Evolutionary conservation across 2,888 invertebrate genomes (phyloP).

Genomic region (Drosophila neonasuta): DNA sequence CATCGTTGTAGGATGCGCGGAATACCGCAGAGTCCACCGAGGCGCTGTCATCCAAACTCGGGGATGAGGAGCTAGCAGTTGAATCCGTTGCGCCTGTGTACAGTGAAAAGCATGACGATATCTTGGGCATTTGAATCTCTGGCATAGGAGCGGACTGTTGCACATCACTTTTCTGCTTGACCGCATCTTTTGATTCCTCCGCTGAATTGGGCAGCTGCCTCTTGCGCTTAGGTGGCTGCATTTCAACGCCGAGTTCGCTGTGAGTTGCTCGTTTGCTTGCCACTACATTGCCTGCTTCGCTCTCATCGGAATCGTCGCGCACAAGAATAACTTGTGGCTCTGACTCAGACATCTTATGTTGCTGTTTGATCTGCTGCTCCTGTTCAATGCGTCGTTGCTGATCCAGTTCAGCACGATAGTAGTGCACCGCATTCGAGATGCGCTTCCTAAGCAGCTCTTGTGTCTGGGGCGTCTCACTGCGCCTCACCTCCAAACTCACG

Average conservation of each 20-base stretch:
- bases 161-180: constrained; percentile 1
- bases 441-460: constrained; percentile 63
- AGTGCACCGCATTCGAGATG: constrained; percentile 70
- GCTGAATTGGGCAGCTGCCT: neutral
- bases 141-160: neutral
- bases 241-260: constrained; percentile 2
- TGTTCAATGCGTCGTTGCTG: constrained; percentile 45
- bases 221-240: constrained; percentile 18
- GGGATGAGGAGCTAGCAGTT: neutral
- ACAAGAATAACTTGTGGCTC: constrained; percentile 42
- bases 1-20: constrained; percentile 70
- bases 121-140: constrained; percentile 72
- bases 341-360: neutral
- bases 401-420: constrained; percentile 68
- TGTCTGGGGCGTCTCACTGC: constrained; percentile 62
- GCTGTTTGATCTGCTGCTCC: neutral
- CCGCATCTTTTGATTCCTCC: constrained; percentile 10
- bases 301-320: constrained; percentile 60
- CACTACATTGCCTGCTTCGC: neutral
- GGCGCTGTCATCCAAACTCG: constrained; percentile 1
- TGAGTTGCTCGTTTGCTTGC: neutral
- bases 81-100: constrained; percentile 35
- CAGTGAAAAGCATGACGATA: constrained; percentile 74
- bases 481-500: constrained; percentile 45
- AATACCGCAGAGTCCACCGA: constrained; percentile 31